Evolutionary conservation across 2,113 vertebrate species (phyloP).

Genomic region (Pachypanchax playfairii): DNA sequence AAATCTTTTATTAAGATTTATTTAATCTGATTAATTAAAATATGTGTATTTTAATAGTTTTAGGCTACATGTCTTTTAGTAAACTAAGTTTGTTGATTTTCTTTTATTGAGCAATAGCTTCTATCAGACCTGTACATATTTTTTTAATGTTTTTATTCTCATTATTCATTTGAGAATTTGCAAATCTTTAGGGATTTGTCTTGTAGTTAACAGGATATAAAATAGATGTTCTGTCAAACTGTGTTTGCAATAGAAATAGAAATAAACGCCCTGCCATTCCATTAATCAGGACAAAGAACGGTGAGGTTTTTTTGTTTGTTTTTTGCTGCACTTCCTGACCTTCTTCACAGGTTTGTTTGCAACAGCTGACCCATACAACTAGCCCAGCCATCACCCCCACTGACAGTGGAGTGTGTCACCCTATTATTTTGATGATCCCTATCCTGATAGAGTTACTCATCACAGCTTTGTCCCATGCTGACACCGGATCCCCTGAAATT

Average conservation of each 20-base stretch:
- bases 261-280: neutral
- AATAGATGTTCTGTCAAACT: neutral
- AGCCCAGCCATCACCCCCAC: conserved; percentile 33
- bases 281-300: neutral
- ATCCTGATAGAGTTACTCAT: conserved; percentile 75
- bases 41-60: too few relatives aligned
- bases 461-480: conserved; percentile 69
- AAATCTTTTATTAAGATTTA: too few relatives aligned
- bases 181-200: neutral
- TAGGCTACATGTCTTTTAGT: too few relatives aligned
- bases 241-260: neutral
- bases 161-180: neutral
- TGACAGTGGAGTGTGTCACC: conserved; percentile 24
- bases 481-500: conserved; percentile 67
- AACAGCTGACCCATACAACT: conserved; percentile 8
- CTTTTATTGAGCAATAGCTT: too few relatives aligned
- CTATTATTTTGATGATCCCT: conserved; percentile 76
- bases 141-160: neutral
- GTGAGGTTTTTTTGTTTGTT: too few relatives aligned
- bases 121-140: too few relatives aligned
- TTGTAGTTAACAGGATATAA: neutral
- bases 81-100: neutral
- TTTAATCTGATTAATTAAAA: too few relatives aligned
- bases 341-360: conserved; percentile 20
- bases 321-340: conserved; percentile 19